Base-by-base conservation (phyloP, 2,113 vertebrate species). In the Takifugu bimaculatus region DNA sequence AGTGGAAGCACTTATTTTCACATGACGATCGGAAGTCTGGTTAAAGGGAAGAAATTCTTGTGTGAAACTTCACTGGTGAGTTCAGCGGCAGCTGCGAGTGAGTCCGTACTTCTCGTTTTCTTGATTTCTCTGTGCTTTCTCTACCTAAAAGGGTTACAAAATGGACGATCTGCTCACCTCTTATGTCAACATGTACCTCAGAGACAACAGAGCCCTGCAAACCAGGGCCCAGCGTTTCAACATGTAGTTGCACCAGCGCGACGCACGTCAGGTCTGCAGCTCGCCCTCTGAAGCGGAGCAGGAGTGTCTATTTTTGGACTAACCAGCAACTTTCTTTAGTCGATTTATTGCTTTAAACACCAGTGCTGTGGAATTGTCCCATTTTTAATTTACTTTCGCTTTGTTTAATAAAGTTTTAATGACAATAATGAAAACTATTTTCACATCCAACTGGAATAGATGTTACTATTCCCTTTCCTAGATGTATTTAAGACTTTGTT, bases 1-100 rank as follows among this genome's bases (percentile, higher is more conserved):
- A 99, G 97, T 13, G 97, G 97, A 3, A 98, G 94, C 83, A 99
- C 97, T 0, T 99, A 96, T 70, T 99, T 99, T 62, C 97, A 99
- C 85, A 95, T 99, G 94, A 94, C 91, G 0, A 77, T 95, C 45
- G 97, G 95, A 52, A 95, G 80, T 73, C 88, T 98, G 72, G 91
- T 95, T 49, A 91, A 88, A 48, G 94, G 95, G 35, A 95, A 61
- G 73, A 94, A 96, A 65, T 87, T 99, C 77, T 88, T 99, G 47
- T 99, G 96, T 44, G 97, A 99, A 84, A 99, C 97, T 0, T 99
- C 96, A 3, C 80, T 97, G 95, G 97, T 99, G 88, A 93, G 94
- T 15, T 12, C 9, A 47, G 4, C 1, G 1, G 4, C 10, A 28
- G 13, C 55, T 54, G 39, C 10, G 10, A n/a, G 2, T 10, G 1